Conservation (phyloP, 1,140 invertebrate genomes). For the Drosophila azteca region DNA sequence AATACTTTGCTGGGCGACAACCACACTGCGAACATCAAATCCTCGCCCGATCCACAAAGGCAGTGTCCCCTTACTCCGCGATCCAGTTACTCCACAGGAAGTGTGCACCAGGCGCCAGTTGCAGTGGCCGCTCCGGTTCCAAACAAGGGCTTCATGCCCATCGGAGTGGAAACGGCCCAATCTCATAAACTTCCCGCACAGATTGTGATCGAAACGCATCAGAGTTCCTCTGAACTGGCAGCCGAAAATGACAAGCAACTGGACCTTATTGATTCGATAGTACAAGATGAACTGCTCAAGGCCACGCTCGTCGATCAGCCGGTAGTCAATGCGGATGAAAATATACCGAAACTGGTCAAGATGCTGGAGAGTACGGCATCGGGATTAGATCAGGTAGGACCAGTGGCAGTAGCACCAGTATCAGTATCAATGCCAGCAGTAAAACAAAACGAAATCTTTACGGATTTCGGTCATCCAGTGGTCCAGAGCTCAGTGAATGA, state of each 20-base stretch:
- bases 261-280: constrained; percentile 80
- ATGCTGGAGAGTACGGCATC: constrained; percentile 80
- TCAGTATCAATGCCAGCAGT: constrained; percentile 2
- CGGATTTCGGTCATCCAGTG: no score
- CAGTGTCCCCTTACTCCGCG: constrained; percentile 47
- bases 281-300: constrained; percentile 72
- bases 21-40: constrained; percentile 16
- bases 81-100: constrained; percentile 13
- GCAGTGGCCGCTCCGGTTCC: constrained; percentile 14
- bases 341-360: constrained; percentile 80
- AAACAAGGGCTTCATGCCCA: constrained; percentile 72
- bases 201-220: constrained; percentile 79
- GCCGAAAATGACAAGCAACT: constrained; percentile 80
- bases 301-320: constrained; percentile 43
- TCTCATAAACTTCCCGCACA: constrained; percentile 80
- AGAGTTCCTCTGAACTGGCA: constrained; percentile 74
- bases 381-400: constrained; percentile 32
- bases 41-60: constrained; percentile 27
- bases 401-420: constrained; percentile 2
- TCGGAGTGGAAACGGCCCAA: constrained; percentile 69
- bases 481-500: constrained; percentile 1
- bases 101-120: neutral
- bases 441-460: no score
- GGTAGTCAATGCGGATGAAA: constrained; percentile 57
- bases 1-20: constrained; percentile 61